Conservation (phyloP, 2,797 vertebrate species). For the Takifugu ocellatus region DNA sequence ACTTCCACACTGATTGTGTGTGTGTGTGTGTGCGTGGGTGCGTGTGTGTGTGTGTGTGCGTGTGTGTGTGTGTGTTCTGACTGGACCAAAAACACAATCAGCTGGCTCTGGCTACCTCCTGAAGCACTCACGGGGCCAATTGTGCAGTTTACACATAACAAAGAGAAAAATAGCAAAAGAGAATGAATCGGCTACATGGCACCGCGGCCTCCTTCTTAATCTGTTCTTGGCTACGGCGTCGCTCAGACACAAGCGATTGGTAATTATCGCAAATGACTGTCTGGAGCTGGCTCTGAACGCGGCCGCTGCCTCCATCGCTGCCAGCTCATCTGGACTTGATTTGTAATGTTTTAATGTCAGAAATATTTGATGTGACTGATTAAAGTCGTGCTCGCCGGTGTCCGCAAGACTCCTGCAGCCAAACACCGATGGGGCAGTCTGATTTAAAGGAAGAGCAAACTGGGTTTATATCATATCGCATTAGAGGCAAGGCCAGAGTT, state of each 20-base stretch:
- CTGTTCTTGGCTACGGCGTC: constrained; percentile 23
- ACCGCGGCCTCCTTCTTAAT: constrained; percentile 23
- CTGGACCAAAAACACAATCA: constrained; percentile 54
- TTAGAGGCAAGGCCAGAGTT: neutral
- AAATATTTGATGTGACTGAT: constrained; percentile 42
- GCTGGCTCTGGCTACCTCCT: constrained; percentile 35
- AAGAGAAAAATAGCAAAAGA: constrained; percentile 7
- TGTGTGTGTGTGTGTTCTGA: constrained; percentile 22
- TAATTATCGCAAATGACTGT: constrained; percentile 48
- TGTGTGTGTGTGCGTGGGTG: constrained; percentile 2
- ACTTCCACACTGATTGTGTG: constrained; percentile 38
- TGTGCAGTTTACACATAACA: constrained; percentile 29
- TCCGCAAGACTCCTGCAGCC: constrained; percentile 45
- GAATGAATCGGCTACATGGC: constrained; percentile 28
- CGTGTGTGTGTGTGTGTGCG: constrained; percentile 8
- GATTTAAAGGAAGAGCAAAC: constrained; percentile 31
- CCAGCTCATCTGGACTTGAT: constrained; percentile 48
- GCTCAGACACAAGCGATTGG: constrained; percentile 40
- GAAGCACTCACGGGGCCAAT: constrained; percentile 26
- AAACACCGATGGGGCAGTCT: constrained; percentile 11
- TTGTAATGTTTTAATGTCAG: constrained; percentile 53
- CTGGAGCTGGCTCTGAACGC: constrained; percentile 35
- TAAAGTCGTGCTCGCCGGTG: constrained; percentile 52
- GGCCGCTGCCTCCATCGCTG: constrained; percentile 31
- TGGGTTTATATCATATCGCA: constrained; percentile 5